Evolutionary conservation across 2,113 vertebrate species (phyloP).

Genomic region (Pseudonaja textilis): DNA sequence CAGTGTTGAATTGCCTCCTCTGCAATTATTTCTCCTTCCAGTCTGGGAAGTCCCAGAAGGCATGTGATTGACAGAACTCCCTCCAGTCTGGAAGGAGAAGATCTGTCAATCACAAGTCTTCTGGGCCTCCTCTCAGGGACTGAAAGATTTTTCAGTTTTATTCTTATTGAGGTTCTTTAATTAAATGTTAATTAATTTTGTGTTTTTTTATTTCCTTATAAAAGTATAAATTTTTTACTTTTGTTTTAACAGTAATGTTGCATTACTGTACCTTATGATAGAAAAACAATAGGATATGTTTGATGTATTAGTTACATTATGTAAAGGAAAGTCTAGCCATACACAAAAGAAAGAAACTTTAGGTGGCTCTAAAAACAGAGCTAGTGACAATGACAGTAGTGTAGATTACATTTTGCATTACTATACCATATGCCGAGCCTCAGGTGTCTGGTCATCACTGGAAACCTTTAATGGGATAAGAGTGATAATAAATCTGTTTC

Average conservation of each 20-base stretch:
- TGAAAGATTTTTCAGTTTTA: not conserved
- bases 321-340: not conserved
- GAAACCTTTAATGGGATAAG: not conserved
- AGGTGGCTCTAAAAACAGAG: not conserved
- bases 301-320: not conserved
- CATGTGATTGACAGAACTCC: not conserved
- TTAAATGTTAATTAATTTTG: not conserved
- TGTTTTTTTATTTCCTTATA: not conserved
- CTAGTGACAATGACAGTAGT: not conserved
- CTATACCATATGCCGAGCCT: not conserved
- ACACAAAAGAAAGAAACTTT: not conserved
- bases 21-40: not conserved
- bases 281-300: not conserved
- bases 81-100: not conserved
- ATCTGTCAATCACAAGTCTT: not conserved
- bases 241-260: not conserved
- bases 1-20: not conserved
- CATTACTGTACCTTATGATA: not conserved
- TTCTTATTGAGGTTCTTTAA: not conserved
- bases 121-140: not conserved
- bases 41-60: not conserved
- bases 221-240: not conserved
- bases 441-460: not conserved
- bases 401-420: not conserved
- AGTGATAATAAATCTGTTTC: not conserved